Evolutionary conservation across 2,888 invertebrate genomes (phyloP).

Genomic region (Macaria liturata): DNA sequence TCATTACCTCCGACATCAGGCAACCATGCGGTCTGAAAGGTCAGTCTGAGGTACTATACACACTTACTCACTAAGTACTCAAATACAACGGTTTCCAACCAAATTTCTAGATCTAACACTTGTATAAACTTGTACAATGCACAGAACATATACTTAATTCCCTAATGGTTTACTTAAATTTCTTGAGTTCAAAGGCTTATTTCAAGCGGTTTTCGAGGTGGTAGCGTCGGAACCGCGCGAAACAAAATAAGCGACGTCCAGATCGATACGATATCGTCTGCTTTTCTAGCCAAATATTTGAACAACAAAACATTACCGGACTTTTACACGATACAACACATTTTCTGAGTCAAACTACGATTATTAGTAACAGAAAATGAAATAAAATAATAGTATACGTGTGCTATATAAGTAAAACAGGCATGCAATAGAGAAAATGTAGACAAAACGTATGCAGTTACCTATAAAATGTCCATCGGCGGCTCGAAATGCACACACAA

Average conservation of each 20-base stretch:
- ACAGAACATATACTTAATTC: too few species aligned
- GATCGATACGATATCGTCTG: constrained; percentile 32
- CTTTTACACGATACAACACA: constrained; percentile 3
- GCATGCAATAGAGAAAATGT: constrained; percentile 12
- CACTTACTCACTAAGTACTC: too few species aligned
- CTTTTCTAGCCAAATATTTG: constrained; percentile 29
- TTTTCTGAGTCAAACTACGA: constrained; percentile 15
- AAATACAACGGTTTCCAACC: too few species aligned
- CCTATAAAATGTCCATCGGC: constrained; percentile 18
- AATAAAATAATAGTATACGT: neutral
- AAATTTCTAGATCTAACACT: too few species aligned
- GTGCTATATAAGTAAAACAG: too few species aligned
- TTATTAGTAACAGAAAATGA: neutral
- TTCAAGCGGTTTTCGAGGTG: constrained; percentile 2
- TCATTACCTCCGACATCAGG: constrained; percentile 8
- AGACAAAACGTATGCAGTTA: constrained; percentile 13
- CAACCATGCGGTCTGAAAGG: constrained; percentile 19
- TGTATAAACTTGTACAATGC: too few species aligned
- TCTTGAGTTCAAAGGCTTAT: constrained; percentile 3
- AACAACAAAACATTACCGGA: constrained; percentile 25
- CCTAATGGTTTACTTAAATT: too few species aligned
- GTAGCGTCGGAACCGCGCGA: constrained; percentile 25
- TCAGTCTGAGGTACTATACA: constrained; percentile 4
- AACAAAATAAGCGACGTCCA: constrained; percentile 30
- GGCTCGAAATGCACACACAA: constrained; percentile 12